Conservation (phyloP, 2,888 invertebrate genomes). For the Ophraella communa region DNA sequence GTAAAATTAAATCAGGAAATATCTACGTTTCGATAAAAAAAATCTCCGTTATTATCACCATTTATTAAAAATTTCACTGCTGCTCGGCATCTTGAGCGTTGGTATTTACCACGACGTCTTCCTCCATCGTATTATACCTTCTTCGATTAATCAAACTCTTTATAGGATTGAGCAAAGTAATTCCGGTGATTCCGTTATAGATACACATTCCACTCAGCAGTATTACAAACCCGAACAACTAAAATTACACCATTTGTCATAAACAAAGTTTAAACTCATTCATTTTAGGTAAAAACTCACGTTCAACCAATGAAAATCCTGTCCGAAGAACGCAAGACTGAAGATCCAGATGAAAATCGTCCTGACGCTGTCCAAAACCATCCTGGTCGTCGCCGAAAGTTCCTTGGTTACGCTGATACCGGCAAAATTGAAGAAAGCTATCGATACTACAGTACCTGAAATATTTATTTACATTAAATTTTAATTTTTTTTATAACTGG, state of each 20-base stretch:
- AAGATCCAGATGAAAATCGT: constrained; percentile 91
- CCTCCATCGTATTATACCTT: constrained; percentile 47
- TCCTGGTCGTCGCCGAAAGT: constrained; percentile 75
- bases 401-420: constrained; percentile 84
- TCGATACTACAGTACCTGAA: constrained; percentile 80
- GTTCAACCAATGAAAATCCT: constrained; percentile 80
- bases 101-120: constrained; percentile 54
- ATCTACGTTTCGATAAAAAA: too few relatives aligned
- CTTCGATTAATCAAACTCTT: constrained; percentile 38
- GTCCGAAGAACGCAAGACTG: constrained; percentile 78
- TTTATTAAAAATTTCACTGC: constrained; percentile 3
- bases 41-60: neutral
- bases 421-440: constrained; percentile 77
- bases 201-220: constrained; percentile 82
- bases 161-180: constrained; percentile 44
- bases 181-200: constrained; percentile 68
- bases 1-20: too few relatives aligned
- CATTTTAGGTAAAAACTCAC: constrained; percentile 50
- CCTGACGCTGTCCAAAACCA: constrained; percentile 60
- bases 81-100: constrained; percentile 50
- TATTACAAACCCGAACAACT: constrained; percentile 78
- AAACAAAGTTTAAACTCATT: neutral
- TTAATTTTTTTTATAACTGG: too few relatives aligned
- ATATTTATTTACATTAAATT: too few relatives aligned
- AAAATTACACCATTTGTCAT: constrained; percentile 46